phyloP scores from a whole-genome alignment of 2,797 vertebrate genomes.

The Psittacula echo region DNA sequence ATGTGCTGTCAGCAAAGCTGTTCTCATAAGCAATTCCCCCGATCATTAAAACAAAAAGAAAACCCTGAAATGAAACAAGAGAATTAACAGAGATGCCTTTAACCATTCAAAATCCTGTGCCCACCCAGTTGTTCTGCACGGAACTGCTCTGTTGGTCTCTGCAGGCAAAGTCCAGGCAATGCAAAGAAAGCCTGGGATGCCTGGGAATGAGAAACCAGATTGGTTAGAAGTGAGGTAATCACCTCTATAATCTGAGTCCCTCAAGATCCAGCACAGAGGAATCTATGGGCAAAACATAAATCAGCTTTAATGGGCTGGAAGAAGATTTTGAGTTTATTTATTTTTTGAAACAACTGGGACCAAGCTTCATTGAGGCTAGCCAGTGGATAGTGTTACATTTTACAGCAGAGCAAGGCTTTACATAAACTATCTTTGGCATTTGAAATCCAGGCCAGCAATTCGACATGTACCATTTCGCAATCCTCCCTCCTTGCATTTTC shows the following conservation, averaged over 20 bases:
- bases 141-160: neutral
- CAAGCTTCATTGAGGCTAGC: slow-evolving; percentile 69
- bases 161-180: neutral
- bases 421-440: slow-evolving; percentile 82
- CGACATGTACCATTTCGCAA: slow-evolving; percentile 77
- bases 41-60: neutral
- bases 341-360: slow-evolving; percentile 79
- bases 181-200: slow-evolving; percentile 9
- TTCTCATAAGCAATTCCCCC: neutral
- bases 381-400: slow-evolving; percentile 80
- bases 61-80: neutral
- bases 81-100: neutral
- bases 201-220: slow-evolving; percentile 31
- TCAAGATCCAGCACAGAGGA: slow-evolving; percentile 60
- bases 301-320: slow-evolving; percentile 77
- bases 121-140: neutral
- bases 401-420: slow-evolving; percentile 78
- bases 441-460: slow-evolving; percentile 80
- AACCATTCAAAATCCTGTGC: neutral
- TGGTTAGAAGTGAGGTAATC: slow-evolving; percentile 67
- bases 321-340: slow-evolving; percentile 77
- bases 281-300: slow-evolving; percentile 70
- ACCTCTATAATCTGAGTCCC: slow-evolving; percentile 53
- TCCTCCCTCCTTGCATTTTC: slow-evolving; percentile 70
- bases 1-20: neutral